These are phyloP conservation scores for Andrena dorsata DNA, from an alignment of 2,888 invertebrate genomes.

Conservation along the genomic window DNA sequence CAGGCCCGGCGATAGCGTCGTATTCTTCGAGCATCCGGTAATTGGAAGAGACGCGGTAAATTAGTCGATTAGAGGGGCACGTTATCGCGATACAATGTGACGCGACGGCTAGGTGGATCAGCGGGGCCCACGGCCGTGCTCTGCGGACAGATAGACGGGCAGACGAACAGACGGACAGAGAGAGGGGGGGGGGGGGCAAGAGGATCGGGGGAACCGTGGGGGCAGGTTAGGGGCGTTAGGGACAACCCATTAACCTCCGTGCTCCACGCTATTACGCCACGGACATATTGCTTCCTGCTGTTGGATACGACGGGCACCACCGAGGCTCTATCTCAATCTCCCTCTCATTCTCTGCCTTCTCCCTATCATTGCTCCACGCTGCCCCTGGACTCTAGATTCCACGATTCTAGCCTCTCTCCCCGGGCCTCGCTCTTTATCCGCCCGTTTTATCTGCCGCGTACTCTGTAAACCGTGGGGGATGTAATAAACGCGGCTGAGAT, in stretches of 20 bases:
- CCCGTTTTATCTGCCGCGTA: slow-evolving; percentile 14
- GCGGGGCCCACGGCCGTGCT: slow-evolving; percentile 19
- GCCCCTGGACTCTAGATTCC: background rate
- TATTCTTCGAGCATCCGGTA: slow-evolving; percentile 55
- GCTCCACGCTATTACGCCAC: slow-evolving; percentile 73
- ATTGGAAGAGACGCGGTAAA: slow-evolving; percentile 58
- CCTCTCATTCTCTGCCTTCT: slow-evolving; percentile 37
- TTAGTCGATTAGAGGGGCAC: slow-evolving; percentile 52
- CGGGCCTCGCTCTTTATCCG: slow-evolving; percentile 15
- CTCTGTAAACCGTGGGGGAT: slow-evolving; percentile 2
- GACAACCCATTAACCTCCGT: slow-evolving; percentile 75
- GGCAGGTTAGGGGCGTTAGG: slow-evolving; percentile 74
- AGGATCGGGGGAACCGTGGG: slow-evolving; percentile 35
- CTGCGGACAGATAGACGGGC: slow-evolving; percentile 40
- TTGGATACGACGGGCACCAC: slow-evolving; percentile 55
- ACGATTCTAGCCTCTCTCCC: slow-evolving; percentile 1
- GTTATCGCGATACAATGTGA: slow-evolving; percentile 58
- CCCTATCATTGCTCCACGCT: slow-evolving; percentile 17
- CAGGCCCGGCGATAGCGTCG: slow-evolving; percentile 21
- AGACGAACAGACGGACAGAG: slow-evolving; percentile 29
- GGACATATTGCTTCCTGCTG: slow-evolving; percentile 75
- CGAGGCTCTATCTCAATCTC: slow-evolving; percentile 59
- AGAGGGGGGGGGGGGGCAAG: slow-evolving; percentile 29
- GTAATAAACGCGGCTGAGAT: slow-evolving; percentile 25
- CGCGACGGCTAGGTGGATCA: slow-evolving; percentile 42